Conservation (phyloP, 2,113 vertebrate genomes). For the Donacobius atricapilla region DNA sequence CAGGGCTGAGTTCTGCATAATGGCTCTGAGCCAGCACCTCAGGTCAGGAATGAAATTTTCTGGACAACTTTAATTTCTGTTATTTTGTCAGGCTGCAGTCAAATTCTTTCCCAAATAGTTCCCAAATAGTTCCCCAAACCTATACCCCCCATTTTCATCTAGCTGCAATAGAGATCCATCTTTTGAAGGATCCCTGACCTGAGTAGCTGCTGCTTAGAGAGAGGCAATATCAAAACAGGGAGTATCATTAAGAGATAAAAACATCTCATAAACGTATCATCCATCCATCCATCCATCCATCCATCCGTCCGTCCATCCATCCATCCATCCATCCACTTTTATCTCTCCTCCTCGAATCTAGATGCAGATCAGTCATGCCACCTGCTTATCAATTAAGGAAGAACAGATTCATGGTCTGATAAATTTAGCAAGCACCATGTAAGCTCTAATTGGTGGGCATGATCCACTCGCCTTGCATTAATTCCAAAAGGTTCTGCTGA, state of each 20-base stretch:
- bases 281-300: not conserved
- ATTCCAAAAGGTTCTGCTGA: conserved; percentile 17
- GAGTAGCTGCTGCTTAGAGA: not conserved
- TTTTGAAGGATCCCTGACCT: not conserved
- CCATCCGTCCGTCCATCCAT: not conserved
- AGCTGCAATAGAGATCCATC: not conserved
- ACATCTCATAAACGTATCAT: not conserved
- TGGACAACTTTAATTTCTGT: not conserved
- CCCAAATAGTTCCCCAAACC: not conserved
- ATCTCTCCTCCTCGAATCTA: not conserved
- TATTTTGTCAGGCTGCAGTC: not conserved
- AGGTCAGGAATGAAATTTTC: not conserved
- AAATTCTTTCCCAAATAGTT: not conserved
- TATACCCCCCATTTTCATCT: not conserved
- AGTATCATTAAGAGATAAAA: not conserved
- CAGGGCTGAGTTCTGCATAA: not conserved
- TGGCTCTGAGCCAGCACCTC: not conserved
- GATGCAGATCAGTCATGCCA: not conserved
- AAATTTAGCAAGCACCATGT: not conserved
- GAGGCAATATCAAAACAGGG: not conserved
- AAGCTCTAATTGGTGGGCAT: not conserved
- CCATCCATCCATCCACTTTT: not conserved
- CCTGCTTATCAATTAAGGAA: conserved; percentile 18
- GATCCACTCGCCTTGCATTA: not conserved
- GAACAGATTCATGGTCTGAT: conserved; percentile 23